Base-by-base conservation (phyloP, 2,113 vertebrate species). In the Chaetodon auriga region DNA sequence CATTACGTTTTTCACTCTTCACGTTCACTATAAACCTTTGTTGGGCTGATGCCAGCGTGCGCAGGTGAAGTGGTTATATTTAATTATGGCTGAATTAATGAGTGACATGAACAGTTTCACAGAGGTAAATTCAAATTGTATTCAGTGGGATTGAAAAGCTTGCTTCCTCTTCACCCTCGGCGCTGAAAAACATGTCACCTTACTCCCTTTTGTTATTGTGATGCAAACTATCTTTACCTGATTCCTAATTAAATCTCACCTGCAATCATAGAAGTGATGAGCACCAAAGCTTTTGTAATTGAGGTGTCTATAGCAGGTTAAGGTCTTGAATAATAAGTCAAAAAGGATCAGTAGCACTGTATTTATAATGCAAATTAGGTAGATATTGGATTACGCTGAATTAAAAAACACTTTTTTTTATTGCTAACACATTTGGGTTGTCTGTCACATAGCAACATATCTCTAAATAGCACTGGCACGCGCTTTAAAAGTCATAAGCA, bases 61-160 rank as follows among this genome's bases (percentile, higher is more conserved):
- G 7, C 53, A 64, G 75, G 86, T 85, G 69, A 87, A 88, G 88
- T 78, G 85, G 87, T 89, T 80, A 30, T 23, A 64, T 87, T 90
- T 92, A 92, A 95, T 94, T 91, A 92, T n/a, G 49, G 74, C 76
- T 64, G 82, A 88, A 93, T 85, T 90, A 92, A 93, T 83, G 66
- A 89, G 70, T 72, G 80, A 66, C 76, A 81, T 72, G 78, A 83
- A 81, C 78, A 55, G 74, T 80, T 75, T 45, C 69, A 23, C 43
- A 19, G 21, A 63, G 18, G 23, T 54, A 63, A n/a, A 72, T 49
- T 77, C 8, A 43, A 70, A 89, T 45, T 57, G 15, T 49, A 75
- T 85, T 81, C 68, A 48, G n/a, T 1, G 19, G 63, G 18, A 76
- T 1, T 61, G 16, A 72, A 86, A 82, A 70, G 38, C 38, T 14